These are phyloP conservation scores for Eciton burchellii DNA, from an alignment of 1,140 invertebrate genomes.

Conservation along the genomic window DNA sequence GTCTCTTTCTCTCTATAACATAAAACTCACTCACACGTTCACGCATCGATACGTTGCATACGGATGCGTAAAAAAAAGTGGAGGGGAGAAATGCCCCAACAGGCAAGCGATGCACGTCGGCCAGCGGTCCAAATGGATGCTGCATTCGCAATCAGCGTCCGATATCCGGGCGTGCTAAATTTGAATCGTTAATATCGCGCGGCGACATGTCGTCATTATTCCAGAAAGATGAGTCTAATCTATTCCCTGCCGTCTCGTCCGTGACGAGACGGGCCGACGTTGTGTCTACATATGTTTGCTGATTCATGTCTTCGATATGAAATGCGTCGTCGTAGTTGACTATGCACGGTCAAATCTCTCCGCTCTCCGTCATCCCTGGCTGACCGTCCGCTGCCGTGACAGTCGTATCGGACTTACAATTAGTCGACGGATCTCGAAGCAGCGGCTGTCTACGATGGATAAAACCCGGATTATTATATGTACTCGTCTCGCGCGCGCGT, in stretches of 20 bases:
- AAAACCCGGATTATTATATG: slow-evolving; percentile 45
- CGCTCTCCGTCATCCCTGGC: neutral
- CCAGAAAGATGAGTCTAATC: slow-evolving; percentile 72
- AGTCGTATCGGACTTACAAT: neutral
- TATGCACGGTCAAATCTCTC: neutral
- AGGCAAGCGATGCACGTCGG: slow-evolving; percentile 26
- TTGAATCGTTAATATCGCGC: slow-evolving; percentile 71
- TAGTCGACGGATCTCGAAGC: slow-evolving; percentile 29
- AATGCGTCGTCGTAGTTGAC: neutral
- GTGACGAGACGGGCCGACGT: neutral
- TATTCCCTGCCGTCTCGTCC: slow-evolving; percentile 54
- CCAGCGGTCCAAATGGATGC: slow-evolving; percentile 12
- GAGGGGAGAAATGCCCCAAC: neutral
- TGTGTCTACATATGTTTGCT: slow-evolving; percentile 23
- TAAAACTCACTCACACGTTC: slow-evolving; percentile 25
- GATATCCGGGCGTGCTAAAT: slow-evolving; percentile 65
- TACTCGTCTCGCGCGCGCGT: neutral
- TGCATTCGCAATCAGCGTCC: slow-evolving; percentile 58
- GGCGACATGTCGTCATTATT: slow-evolving; percentile 68
- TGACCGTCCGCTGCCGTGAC: neutral
- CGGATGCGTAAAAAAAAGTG: neutral
- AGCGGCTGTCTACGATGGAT: slow-evolving; percentile 32
- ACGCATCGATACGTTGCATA: slow-evolving; percentile 20
- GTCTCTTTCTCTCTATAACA: slow-evolving; percentile 9
- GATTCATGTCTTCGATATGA: slow-evolving; percentile 54